Evolutionary conservation across 2,113 vertebrate genomes (phyloP).

Genomic region (Ramphastos sulfuratus): DNA sequence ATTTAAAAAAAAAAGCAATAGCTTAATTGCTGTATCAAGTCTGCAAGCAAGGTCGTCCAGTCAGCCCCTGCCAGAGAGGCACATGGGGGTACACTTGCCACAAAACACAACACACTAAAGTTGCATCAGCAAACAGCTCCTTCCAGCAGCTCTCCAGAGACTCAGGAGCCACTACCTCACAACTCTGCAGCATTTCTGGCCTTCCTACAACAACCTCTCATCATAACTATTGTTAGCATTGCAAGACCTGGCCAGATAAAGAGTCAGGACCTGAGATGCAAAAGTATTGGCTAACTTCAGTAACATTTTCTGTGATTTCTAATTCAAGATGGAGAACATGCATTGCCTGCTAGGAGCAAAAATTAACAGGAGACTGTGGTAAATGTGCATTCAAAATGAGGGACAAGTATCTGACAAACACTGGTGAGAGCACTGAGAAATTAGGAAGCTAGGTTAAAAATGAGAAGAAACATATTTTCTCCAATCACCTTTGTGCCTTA

Average conservation of each 20-base stretch:
- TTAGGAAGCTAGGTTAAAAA: background rate
- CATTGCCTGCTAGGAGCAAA: background rate
- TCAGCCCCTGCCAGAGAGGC: background rate
- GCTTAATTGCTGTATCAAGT: background rate
- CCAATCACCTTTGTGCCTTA: background rate
- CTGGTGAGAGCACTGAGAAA: background rate
- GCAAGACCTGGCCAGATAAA: background rate
- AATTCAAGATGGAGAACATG: background rate
- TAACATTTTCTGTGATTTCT: background rate
- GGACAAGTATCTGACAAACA: background rate
- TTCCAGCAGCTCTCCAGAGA: background rate
- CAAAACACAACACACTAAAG: background rate
- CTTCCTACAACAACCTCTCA: background rate
- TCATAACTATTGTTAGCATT: background rate
- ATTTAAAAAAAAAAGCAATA: background rate
- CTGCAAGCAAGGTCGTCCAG: fast-evolving
- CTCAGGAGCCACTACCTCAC: background rate
- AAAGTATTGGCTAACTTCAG: background rate
- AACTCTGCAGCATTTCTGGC: background rate
- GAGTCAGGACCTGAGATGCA: background rate
- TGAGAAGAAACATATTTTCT: background rate
- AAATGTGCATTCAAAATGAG: background rate
- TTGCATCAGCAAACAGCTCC: background rate
- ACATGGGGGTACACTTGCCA: fast-evolving
- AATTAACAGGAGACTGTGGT: background rate